A percentile compares a stretch with the other conserved stretches of the same genome.
phyloP scores from a whole-genome alignment of 1,140 invertebrate genomes.

The Nephila pilipes region DNA sequence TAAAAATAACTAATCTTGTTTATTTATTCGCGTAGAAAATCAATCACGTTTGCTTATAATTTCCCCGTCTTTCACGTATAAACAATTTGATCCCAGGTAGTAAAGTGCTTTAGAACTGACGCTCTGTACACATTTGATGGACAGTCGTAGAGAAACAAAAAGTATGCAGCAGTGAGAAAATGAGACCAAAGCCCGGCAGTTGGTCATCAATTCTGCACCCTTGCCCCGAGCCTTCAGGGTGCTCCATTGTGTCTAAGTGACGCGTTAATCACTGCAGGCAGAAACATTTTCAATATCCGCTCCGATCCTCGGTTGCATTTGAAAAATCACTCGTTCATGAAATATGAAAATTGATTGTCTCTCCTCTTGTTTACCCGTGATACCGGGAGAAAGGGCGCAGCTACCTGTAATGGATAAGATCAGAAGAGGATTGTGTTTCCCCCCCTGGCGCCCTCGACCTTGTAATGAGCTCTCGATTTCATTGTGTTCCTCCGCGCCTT shows the following conservation, averaged over 20 bases:
- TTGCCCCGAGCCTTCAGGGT: too few species aligned
- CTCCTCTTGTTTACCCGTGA: not conserved
- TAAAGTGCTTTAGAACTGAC: too few species aligned
- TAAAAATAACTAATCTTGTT: too few species aligned
- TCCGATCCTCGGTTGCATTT: not conserved
- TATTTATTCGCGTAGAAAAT: too few species aligned
- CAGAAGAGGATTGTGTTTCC: not conserved
- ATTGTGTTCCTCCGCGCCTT: conserved; percentile 24
- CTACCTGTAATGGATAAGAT: not conserved
- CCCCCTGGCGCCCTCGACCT: not conserved
- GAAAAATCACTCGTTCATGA: not conserved
- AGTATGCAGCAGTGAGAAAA: too few species aligned
- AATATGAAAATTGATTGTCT: not conserved
- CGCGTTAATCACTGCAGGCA: not conserved
- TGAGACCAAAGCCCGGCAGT: too few species aligned
- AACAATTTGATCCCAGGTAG: too few species aligned
- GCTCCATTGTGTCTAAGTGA: not conserved
- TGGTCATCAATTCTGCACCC: too few species aligned
- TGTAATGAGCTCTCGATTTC: conserved; percentile 37
- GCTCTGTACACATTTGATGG: too few species aligned
- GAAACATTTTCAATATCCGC: not conserved
- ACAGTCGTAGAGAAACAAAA: too few species aligned
- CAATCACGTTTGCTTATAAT: too few species aligned
- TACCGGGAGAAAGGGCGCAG: not conserved
- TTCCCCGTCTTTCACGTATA: too few species aligned